phyloP scores from a whole-genome alignment of 2,888 invertebrate species.

The Mythimna impura region DNA sequence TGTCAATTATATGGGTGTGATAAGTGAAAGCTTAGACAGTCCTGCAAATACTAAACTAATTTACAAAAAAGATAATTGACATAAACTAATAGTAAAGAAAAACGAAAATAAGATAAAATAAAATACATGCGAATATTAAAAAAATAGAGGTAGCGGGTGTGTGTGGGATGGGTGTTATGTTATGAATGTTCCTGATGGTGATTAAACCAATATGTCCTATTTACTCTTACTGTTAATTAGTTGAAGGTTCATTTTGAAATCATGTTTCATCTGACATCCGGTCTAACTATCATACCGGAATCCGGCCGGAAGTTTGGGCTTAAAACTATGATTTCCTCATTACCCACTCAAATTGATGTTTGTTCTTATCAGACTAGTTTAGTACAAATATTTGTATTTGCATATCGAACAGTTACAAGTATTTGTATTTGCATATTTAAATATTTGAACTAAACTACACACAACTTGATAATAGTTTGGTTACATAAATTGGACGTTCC shows the following conservation, averaged over 20 bases:
- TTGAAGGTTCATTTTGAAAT: constrained; percentile 3
- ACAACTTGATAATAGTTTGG: too few species aligned
- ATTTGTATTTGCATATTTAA: too few species aligned
- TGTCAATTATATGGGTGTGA: too few species aligned
- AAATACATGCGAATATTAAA: too few species aligned
- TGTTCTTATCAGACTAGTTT: neutral
- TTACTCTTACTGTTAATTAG: neutral
- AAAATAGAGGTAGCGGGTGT: too few species aligned
- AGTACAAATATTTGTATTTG: constrained; percentile 2
- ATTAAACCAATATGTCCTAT: neutral
- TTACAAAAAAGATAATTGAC: too few species aligned
- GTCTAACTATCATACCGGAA: neutral
- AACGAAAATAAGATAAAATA: too few species aligned
- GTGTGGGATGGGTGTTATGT: neutral
- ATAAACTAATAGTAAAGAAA: too few species aligned
- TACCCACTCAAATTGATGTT: neutral
- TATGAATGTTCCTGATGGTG: neutral
- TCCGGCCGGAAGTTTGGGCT: constrained; percentile 10
- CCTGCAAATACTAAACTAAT: too few species aligned
- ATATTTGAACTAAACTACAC: too few species aligned
- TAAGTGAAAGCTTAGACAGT: too few species aligned
- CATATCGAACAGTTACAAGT: neutral
- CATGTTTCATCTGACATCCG: neutral
- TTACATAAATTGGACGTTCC: too few species aligned
- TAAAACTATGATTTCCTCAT: constrained; percentile 12